Evolutionary conservation across 2,113 vertebrate species (phyloP).

Genomic region (Catharus bicknelli): DNA sequence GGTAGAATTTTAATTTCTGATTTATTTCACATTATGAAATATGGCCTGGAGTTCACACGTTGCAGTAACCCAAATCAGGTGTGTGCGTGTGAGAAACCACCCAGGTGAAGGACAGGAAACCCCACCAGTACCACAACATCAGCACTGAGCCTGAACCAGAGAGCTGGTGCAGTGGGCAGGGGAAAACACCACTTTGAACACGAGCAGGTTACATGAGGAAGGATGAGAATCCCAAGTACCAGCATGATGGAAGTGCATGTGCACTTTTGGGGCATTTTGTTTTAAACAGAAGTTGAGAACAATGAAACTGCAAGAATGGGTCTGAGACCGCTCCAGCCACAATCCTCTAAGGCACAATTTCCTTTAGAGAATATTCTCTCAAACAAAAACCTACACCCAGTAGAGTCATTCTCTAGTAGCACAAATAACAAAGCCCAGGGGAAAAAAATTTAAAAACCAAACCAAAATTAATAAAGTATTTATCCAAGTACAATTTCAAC

Average conservation of each 20-base stretch:
- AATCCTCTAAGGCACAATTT: not conserved
- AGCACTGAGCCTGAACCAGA: not conserved
- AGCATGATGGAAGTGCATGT: not conserved
- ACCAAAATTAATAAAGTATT: not conserved
- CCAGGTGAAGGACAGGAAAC: not conserved
- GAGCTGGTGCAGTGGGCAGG: not conserved
- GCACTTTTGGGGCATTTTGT: accelerated
- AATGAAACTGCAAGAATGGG: not conserved
- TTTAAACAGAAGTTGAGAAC: not conserved
- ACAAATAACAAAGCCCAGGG: not conserved
- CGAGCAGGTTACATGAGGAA: accelerated
- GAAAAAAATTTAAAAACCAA: not conserved
- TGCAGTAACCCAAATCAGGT: not conserved
- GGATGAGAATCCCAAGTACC: not conserved
- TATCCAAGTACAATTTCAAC: not conserved
- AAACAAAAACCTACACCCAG: not conserved
- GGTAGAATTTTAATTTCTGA: not conserved
- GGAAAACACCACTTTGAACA: not conserved
- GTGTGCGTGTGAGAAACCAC: not conserved
- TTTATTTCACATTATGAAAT: not conserved
- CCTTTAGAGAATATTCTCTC: not conserved
- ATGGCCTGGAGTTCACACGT: accelerated
- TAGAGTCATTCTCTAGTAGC: not conserved
- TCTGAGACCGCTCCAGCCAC: not conserved
- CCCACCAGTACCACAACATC: not conserved